Conservation (phyloP, 1,140 invertebrate species). For the Drosophila serrata region DNA sequence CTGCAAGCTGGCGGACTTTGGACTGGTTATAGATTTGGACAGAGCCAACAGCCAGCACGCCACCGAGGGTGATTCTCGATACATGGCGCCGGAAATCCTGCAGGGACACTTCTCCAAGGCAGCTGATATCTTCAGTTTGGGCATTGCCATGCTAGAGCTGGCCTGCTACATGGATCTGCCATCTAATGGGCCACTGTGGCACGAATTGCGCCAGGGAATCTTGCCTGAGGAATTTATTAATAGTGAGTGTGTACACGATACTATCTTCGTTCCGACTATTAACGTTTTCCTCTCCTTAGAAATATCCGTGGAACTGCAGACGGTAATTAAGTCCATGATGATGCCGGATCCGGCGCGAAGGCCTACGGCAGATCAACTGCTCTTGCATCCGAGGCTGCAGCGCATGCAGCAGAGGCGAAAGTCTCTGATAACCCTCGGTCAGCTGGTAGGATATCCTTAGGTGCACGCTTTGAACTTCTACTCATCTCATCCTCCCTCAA, state of each 20-base stretch:
- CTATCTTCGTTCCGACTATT: neutral
- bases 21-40: slow-evolving; percentile 89
- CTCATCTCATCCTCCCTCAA: neutral
- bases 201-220: slow-evolving; percentile 87
- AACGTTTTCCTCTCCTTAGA: slow-evolving; percentile 70
- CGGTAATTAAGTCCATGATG: slow-evolving; percentile 88
- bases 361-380: slow-evolving; percentile 87
- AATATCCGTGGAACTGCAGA: slow-evolving; percentile 87
- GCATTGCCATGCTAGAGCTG: slow-evolving; percentile 91
- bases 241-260: slow-evolving; percentile 40
- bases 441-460: slow-evolving; percentile 39
- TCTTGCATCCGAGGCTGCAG: slow-evolving; percentile 77
- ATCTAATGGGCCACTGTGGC: slow-evolving; percentile 89
- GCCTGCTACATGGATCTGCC: slow-evolving; percentile 91
- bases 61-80: slow-evolving; percentile 92
- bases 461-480: neutral
- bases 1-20: slow-evolving; percentile 92
- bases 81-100: slow-evolving; percentile 91
- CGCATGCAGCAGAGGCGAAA: slow-evolving; percentile 63
- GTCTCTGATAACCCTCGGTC: slow-evolving; percentile 58
- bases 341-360: slow-evolving; percentile 86
- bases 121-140: slow-evolving; percentile 89
- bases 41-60: slow-evolving; percentile 83
- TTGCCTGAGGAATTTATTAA: slow-evolving; percentile 80
- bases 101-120: slow-evolving; percentile 88